Evolutionary conservation across 2,113 vertebrate genomes (phyloP).

Genomic region (Mastomys coucha): DNA sequence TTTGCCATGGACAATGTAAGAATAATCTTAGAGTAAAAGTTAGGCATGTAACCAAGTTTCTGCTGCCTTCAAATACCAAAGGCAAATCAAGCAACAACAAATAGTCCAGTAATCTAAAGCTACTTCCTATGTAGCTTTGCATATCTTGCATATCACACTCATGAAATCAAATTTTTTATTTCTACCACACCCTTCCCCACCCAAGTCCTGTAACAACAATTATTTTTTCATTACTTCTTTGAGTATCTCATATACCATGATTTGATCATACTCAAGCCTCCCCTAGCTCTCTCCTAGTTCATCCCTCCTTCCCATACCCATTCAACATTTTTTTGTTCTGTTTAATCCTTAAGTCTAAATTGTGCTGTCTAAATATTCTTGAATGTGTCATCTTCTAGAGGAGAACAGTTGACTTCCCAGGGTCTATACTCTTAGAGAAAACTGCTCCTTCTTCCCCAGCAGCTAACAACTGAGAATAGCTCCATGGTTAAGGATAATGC

Average conservation of each 20-base stretch:
- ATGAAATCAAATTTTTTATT: background rate
- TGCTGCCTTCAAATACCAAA: background rate
- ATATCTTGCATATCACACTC: background rate
- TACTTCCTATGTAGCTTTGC: background rate
- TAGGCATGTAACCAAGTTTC: background rate
- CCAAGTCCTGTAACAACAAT: background rate
- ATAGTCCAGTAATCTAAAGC: background rate
- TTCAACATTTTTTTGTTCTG: background rate
- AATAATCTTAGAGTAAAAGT: background rate
- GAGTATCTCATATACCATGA: background rate
- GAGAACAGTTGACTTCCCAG: background rate
- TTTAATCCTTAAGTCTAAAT: background rate
- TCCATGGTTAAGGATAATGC: background rate
- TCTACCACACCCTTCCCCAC: background rate
- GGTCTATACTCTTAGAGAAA: background rate
- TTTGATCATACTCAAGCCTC: background rate
- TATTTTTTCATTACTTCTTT: background rate
- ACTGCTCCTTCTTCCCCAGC: background rate
- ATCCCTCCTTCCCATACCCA: background rate
- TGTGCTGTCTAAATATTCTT: background rate
- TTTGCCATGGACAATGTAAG: background rate
- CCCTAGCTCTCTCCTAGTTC: background rate
- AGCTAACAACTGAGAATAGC: background rate
- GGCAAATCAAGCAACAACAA: background rate
- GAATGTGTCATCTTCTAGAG: background rate